These are phyloP conservation scores for Galbula dea DNA, from an alignment of 2,113 vertebrate genomes.

Conservation along the genomic window DNA sequence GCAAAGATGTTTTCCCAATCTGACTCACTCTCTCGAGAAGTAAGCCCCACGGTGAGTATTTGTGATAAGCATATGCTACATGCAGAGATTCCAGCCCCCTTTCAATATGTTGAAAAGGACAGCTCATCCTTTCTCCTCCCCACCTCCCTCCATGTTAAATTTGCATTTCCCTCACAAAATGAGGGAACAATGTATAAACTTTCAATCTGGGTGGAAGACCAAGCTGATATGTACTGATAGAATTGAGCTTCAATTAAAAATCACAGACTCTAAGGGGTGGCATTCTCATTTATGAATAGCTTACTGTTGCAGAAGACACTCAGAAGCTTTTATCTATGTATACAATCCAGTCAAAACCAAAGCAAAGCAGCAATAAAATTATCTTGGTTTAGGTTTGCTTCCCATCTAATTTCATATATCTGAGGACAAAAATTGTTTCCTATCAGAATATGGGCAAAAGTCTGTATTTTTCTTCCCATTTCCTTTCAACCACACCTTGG, in stretches of 20 bases:
- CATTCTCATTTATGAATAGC: neutral
- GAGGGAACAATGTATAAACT: neutral
- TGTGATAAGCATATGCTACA: slow-evolving; percentile 17
- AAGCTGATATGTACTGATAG: neutral
- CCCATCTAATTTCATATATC: neutral
- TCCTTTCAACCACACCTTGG: neutral
- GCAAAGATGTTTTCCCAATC: slow-evolving; percentile 22
- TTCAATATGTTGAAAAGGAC: slow-evolving; percentile 24
- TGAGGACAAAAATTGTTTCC: neutral
- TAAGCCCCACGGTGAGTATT: neutral
- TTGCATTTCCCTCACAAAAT: neutral
- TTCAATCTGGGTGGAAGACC: neutral
- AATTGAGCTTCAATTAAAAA: neutral
- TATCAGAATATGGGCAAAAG: neutral
- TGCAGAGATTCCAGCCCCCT: slow-evolving; percentile 32
- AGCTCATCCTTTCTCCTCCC: neutral
- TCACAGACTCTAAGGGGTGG: neutral
- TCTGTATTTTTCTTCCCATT: neutral
- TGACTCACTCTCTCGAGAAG: slow-evolving; percentile 35
- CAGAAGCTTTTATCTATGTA: neutral
- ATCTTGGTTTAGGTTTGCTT: neutral
- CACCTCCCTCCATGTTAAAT: neutral
- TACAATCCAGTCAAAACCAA: neutral
- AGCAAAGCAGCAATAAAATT: neutral
- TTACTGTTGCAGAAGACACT: neutral